Conservation (phyloP, 2,797 vertebrate genomes). For the Gallinago stenura region DNA sequence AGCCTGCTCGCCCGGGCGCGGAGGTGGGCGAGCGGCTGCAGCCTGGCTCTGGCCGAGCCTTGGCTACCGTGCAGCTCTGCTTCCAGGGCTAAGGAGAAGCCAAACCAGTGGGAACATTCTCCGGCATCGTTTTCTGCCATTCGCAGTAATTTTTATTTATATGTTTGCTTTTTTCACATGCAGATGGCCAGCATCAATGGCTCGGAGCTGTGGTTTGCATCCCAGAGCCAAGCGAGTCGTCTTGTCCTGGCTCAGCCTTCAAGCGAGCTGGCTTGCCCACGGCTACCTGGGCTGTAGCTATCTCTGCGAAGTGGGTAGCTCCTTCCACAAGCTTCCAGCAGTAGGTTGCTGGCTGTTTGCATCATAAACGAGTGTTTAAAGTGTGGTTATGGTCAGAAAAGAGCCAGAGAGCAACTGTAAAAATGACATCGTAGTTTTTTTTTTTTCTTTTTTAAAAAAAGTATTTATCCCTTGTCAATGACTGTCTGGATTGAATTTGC, state of each 20-base stretch:
- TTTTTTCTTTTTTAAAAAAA: too few species aligned
- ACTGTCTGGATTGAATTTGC: neutral
- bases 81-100: conserved; percentile 35
- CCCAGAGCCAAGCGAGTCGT: conserved; percentile 12
- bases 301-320: neutral
- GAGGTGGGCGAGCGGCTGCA: neutral
- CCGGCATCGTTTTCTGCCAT: neutral
- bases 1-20: neutral
- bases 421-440: neutral
- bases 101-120: neutral
- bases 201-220: conserved; percentile 15
- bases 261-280: neutral
- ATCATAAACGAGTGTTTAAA: conserved; percentile 10
- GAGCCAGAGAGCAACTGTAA: neutral
- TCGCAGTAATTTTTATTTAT: neutral
- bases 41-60: neutral
- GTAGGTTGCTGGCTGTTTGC: conserved; percentile 13
- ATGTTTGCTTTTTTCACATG: conserved; percentile 31
- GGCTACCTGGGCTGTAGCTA: neutral
- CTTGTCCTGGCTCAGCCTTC: conserved; percentile 20
- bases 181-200: neutral
- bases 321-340: neutral
- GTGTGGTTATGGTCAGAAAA: neutral
- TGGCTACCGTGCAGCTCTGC: neutral
- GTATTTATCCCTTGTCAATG: neutral